Conservation (phyloP, 2,888 invertebrate genomes). For the Oegoconia quadripuncta region DNA sequence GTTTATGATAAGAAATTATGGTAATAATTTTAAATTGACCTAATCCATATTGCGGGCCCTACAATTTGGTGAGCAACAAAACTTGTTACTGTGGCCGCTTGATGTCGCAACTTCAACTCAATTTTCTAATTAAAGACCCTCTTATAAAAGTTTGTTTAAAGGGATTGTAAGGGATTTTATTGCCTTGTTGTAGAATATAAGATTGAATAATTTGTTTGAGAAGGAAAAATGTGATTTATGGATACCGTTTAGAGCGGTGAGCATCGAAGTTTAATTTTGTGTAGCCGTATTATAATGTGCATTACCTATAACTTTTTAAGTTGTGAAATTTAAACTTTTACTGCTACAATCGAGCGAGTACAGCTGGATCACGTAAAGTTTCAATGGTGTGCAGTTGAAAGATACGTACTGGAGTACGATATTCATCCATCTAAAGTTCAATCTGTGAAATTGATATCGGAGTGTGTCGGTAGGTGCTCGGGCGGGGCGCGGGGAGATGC, state of each 20-base stretch:
- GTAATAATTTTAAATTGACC: conserved; percentile 68
- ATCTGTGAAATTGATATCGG: conserved; percentile 54
- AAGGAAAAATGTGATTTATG: not conserved
- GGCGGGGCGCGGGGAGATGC: not conserved
- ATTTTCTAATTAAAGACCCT: conserved; percentile 52
- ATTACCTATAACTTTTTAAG: too few species aligned
- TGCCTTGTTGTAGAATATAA: conserved; percentile 27
- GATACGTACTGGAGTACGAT: conserved; percentile 10
- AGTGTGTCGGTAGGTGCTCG: conserved; percentile 17
- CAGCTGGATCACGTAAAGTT: not conserved
- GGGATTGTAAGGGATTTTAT: conserved; percentile 38
- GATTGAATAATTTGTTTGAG: conserved; percentile 9
- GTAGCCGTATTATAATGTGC: not conserved
- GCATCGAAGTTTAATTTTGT: not conserved
- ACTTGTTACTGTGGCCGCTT: conserved; percentile 44
- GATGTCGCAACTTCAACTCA: conserved; percentile 46
- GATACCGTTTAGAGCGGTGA: not conserved
- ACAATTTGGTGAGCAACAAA: conserved; percentile 42
- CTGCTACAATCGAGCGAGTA: too few species aligned
- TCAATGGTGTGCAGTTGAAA: conserved; percentile 1
- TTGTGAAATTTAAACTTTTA: not conserved
- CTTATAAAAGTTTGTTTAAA: conserved; percentile 39
- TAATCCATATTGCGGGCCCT: conserved; percentile 57
- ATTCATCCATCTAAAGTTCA: conserved; percentile 30
- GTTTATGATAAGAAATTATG: conserved; percentile 66